Evolutionary conservation across 2,888 invertebrate genomes (phyloP), one percentile per base, ranked within the genome.

Genomic region (Trisateles emortualis): DNA sequence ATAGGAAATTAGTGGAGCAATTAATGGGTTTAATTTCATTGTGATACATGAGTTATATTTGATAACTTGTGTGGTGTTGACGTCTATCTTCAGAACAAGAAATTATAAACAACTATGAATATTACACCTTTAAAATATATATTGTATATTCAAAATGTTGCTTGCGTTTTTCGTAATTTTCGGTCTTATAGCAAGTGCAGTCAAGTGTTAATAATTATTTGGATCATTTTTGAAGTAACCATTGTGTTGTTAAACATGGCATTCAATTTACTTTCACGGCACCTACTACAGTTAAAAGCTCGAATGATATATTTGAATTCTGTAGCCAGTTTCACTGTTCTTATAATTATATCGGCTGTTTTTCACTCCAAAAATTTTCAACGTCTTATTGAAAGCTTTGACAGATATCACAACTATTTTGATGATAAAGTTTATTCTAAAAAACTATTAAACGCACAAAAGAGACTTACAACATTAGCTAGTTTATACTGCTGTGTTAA

Each of bases 131-230:
- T 72, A 22, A 55, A 64, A 48, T 54, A 54, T 44, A n/a, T 71
- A 24, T 39, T 68, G 24, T 40, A 52, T 32, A 22, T 67, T 8
- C 73, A 74, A 64, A 74, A 68, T 48, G 3, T 61, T 9, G 43
- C 67, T 3, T 44, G 69, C 1, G 44, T 77, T 0, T 72, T 72
- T 32, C 67, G 73, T 50, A 79, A 77, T 45, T 66, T 64, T 46
- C 19, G 6, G 0, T 30, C 3, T 11, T 60, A 50, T 0, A 62
- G 45, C 24, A 70, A 32, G 39, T 24, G 26, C 22, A 14, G 39
- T 5, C 63, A 51, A 32, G 30, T 53, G 36, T 38, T 62, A 26
- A 40, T 52, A n/a, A 9, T 43, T 6, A 4, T 41, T 8, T 64
- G 59, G 45, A 40, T 58, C 9, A 1, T 53, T 1, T 9, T 52